Evolutionary conservation across 2,888 invertebrate species (phyloP).

Genomic region (Aporophyla lueneburgensis): DNA sequence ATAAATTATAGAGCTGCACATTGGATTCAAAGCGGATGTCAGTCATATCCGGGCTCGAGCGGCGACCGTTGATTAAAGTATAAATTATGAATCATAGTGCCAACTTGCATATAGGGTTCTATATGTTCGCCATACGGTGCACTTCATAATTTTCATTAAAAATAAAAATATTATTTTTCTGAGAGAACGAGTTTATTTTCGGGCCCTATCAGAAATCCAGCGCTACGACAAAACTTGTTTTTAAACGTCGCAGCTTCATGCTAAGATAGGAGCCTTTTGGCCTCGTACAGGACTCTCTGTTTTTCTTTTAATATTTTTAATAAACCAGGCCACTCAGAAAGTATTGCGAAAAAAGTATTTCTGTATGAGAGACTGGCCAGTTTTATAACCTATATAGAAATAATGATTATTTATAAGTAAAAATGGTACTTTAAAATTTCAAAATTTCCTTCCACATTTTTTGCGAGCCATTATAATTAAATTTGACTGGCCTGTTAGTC

Average conservation of each 20-base stretch:
- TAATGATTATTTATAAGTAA: no score
- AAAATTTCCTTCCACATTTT: no score
- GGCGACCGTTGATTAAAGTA: slow-evolving; percentile 79
- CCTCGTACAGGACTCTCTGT: background rate
- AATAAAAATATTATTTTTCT: background rate
- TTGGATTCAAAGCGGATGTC: slow-evolving; percentile 73
- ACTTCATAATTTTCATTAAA: background rate
- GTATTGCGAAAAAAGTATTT: no score
- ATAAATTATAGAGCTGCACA: slow-evolving; percentile 62
- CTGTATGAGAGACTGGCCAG: no score
- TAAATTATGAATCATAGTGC: slow-evolving; percentile 72
- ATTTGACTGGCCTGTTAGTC: no score
- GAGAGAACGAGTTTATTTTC: background rate
- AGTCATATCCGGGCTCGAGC: slow-evolving; percentile 75
- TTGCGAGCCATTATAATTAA: no score
- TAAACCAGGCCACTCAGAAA: no score
- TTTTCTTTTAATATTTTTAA: background rate
- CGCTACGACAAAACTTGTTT: background rate
- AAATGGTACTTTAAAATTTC: no score
- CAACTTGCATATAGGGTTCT: slow-evolving; percentile 29
- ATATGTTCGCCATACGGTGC: background rate
- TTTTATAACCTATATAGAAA: no score
- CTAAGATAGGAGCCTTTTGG: background rate
- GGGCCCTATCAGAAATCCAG: background rate
- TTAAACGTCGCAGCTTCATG: background rate